Conservation (phyloP, 2,888 invertebrate genomes). For the Drosophila nr. medialis region DNA sequence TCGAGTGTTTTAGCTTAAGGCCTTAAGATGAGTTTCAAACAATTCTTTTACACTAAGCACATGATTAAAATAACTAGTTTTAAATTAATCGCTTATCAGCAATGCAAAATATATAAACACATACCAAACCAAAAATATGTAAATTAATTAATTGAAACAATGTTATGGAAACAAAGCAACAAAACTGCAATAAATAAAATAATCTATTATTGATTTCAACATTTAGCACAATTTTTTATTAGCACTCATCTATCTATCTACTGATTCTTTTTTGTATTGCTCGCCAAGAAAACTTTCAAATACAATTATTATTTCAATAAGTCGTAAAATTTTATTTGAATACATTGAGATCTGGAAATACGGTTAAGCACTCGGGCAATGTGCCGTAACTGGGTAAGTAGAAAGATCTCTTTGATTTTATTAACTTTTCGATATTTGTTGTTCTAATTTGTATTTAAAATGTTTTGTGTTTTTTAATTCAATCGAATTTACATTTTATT, state of each 20-base stretch:
- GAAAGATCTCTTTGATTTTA: constrained; percentile 10
- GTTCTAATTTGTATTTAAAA: constrained; percentile 5
- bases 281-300: constrained; percentile 47
- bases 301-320: constrained; percentile 43
- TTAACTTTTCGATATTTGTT: background rate
- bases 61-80: constrained; percentile 53
- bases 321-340: constrained; percentile 36
- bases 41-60: constrained; percentile 72
- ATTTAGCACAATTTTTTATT: constrained; percentile 57
- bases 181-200: constrained; percentile 59
- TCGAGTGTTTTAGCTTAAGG: constrained; percentile 60
- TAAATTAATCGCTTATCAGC: constrained; percentile 43
- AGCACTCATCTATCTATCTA: constrained; percentile 48
- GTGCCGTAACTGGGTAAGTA: constrained; percentile 43
- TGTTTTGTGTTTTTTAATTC: constrained; percentile 9
- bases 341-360: constrained; percentile 37
- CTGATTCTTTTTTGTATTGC: constrained; percentile 55
- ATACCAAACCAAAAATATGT: constrained; percentile 25
- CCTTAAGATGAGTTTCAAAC: constrained; percentile 71
- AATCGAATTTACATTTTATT: constrained; percentile 17
- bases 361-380: constrained; percentile 13
- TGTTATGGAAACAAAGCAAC: constrained; percentile 40
- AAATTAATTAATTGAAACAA: constrained; percentile 40
- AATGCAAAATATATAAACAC: constrained; percentile 19
- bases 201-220: constrained; percentile 51